Percentiles rank a stretch among this genome's conserved stretches.
Conservation (phyloP, 1,140 invertebrate species). For the Rhyacophila brunnea region DNA sequence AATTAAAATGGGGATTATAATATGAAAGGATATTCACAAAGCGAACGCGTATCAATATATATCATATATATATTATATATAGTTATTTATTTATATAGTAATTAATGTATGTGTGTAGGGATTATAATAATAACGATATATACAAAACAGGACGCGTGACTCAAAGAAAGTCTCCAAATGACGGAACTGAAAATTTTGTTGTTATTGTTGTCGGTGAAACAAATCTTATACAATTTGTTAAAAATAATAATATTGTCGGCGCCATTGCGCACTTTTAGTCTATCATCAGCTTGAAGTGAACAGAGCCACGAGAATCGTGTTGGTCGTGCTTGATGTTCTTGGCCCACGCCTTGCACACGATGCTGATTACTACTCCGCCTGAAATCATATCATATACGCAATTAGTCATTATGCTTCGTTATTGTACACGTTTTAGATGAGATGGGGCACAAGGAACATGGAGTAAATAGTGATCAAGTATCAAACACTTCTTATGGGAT, state of each 20-base stretch:
- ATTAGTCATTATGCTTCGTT: no score
- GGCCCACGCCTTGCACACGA: conserved; percentile 96
- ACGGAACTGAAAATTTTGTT: conserved; percentile 24
- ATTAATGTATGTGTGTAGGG: conserved; percentile 11
- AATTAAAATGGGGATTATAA: conserved; percentile 8
- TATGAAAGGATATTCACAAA: no score
- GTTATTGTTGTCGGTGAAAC: not conserved
- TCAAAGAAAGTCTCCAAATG: conserved; percentile 22
- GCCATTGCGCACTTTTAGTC: conserved; percentile 63
- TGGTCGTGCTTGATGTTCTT: conserved; percentile 88
- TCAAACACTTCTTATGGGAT: no score
- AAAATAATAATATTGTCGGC: not conserved
- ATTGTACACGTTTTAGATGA: no score
- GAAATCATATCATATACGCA: conserved; percentile 5
- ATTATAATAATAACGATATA: conserved; percentile 13
- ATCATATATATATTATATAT: no score
- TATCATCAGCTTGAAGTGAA: conserved; percentile 94
- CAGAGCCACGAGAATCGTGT: conserved; percentile 83
- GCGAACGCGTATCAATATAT: conserved; percentile 3
- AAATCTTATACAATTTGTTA: not conserved
- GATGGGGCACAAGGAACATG: no score
- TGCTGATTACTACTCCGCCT: conserved; percentile 89
- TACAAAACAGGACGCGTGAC: not conserved
- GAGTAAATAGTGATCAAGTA: no score
- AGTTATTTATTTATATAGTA: no score